Evolutionary conservation across 2,888 invertebrate genomes (phyloP).

Genomic region (Acheta domesticus): DNA sequence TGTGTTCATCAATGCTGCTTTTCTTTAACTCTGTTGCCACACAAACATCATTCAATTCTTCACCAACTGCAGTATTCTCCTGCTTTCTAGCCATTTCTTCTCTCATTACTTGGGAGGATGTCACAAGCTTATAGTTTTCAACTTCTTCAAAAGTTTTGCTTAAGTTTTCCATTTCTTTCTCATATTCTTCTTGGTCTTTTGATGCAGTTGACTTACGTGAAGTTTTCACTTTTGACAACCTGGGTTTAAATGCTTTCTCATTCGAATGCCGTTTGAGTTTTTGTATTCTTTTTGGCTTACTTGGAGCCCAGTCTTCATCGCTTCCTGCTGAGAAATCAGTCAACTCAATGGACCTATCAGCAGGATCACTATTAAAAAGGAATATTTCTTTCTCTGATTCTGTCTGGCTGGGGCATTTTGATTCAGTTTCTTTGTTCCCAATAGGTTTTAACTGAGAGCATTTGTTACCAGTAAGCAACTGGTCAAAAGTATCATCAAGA

Average conservation of each 20-base stretch:
- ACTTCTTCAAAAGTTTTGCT: not conserved
- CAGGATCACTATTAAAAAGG: not conserved
- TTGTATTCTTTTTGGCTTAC: not conserved
- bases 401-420: too few relatives aligned
- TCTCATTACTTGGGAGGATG: not conserved
- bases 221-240: not conserved
- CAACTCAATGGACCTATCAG: not conserved
- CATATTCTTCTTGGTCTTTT: not conserved
- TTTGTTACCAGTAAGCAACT: not conserved
- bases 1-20: too few relatives aligned
- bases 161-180: not conserved
- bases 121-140: not conserved
- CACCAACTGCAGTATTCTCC: too few relatives aligned
- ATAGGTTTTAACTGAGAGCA: not conserved
- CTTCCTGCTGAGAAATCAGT: not conserved
- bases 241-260: not conserved
- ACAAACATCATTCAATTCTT: too few relatives aligned
- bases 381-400: too few relatives aligned
- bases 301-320: not conserved
- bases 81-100: not conserved
- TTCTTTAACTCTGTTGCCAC: too few relatives aligned
- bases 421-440: not conserved
- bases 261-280: not conserved
- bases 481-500: not conserved
- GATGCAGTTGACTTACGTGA: not conserved